Evolutionary conservation across 1,140 invertebrate species (phyloP), one percentile per base, ranked within the genome.

Genomic region (Yoshiicerus persimilis): DNA sequence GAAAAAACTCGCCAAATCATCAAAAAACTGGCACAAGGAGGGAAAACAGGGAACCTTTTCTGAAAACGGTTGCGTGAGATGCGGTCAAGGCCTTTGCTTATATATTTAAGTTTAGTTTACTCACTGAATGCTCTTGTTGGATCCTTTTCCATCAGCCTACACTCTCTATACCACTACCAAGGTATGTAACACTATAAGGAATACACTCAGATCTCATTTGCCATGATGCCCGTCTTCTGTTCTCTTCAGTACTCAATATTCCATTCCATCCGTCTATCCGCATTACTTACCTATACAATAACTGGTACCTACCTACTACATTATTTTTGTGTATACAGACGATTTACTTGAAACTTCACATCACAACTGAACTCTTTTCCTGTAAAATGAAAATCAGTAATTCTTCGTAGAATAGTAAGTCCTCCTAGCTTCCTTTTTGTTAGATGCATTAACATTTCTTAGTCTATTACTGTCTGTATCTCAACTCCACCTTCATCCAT

Each of bases 1-100:
- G 64, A 87, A 87, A 89, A 89, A 89, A 89, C 88, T 89, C 86
- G 88, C 88, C 88, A 89, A 89, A 89, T 89, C 88, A 89, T 89
- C 88, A 87, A 89, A 87, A 87, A 87, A 87, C 64, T 85, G 84
- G 80, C 80, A 87, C 39, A 89, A 80, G 88, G 77, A 88, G 88
- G 88, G 88, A 86, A 88, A 88, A 88, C 66, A 88, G 70, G 85
- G 87, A 87, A 66, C 89, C 86, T 87, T 90, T 89, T 87, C 85
- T 84, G 86, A 70, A 90, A 90, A 88, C 64, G 75, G 80, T 90
- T 90, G 89, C 89, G 89, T 90, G 89, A 90, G 89, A 88, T 88
- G 89, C 89, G 89, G 89, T 90, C 89, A 90, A 90, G 89, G 89
- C 84, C 89, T 88, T 88, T 88, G 77, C 80, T 88, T 70, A 25